phyloP scores from a whole-genome alignment of 2,888 invertebrate species.

The Hermodice carunculata region DNA sequence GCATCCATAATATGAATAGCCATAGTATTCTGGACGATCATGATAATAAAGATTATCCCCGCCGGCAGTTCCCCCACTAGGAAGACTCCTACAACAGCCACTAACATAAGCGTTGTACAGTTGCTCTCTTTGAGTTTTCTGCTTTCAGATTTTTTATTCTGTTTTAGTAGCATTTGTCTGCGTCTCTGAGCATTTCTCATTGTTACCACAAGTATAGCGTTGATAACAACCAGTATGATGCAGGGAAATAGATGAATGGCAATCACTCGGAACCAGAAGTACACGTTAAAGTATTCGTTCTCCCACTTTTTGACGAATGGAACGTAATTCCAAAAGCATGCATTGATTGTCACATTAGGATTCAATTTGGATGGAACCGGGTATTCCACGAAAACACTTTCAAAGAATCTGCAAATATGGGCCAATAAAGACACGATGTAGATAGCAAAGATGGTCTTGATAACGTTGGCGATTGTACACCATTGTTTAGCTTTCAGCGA shows the following conservation, averaged over 20 bases:
- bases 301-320: constrained; percentile 20
- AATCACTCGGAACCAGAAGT: constrained; percentile 84
- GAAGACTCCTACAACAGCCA: constrained; percentile 69
- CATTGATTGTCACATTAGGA: constrained; percentile 45
- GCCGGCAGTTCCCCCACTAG: constrained; percentile 72
- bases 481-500: constrained; percentile 87
- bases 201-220: constrained; percentile 87
- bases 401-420: constrained; percentile 87
- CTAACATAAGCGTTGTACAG: constrained; percentile 55
- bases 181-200: constrained; percentile 87
- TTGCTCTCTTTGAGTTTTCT: constrained; percentile 65
- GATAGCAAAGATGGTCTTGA: constrained; percentile 84
- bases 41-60: constrained; percentile 74
- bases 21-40: constrained; percentile 76
- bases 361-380: constrained; percentile 73
- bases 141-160: constrained; percentile 74
- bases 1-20: constrained; percentile 23
- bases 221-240: constrained; percentile 87
- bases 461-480: constrained; percentile 76
- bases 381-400: constrained; percentile 76
- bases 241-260: constrained; percentile 95
- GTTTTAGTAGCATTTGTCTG: constrained; percentile 82
- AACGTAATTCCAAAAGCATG: constrained; percentile 40
- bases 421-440: constrained; percentile 84
- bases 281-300: constrained; percentile 79